Evolutionary conservation across 1,140 invertebrate genomes (phyloP).

Genomic region (Propsilocerus akamusi): DNA sequence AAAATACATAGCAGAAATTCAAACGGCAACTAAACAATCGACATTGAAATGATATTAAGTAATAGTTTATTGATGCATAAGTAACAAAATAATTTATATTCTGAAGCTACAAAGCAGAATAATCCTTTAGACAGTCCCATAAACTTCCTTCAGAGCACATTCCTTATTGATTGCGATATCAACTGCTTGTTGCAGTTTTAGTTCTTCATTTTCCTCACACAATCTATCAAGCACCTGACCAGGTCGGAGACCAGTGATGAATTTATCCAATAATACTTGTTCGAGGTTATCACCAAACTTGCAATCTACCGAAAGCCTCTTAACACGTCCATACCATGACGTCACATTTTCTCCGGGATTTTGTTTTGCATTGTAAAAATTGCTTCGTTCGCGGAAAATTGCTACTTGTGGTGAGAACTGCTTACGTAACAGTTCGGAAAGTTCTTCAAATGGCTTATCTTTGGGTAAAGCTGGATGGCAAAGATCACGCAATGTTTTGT

Average conservation of each 20-base stretch:
- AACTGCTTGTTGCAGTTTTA: neutral
- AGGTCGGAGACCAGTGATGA: neutral
- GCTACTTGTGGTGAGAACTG: neutral
- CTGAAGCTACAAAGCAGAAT: no score
- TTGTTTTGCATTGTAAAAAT: neutral
- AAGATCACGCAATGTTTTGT: no score
- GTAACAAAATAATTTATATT: no score
- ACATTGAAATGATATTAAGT: no score
- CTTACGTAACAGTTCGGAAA: neutral
- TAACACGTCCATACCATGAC: neutral
- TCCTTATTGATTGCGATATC: no score
- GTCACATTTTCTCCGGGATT: neutral
- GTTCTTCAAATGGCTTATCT: neutral
- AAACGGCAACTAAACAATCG: no score
- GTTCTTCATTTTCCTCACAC: neutral
- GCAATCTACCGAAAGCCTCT: neutral
- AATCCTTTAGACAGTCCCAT: no score
- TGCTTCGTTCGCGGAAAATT: neutral
- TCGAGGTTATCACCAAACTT: neutral
- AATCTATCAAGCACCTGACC: neutral
- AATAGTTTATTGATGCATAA: no score
- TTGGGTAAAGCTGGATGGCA: neutral
- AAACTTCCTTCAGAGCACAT: neutral
- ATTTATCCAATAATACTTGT: neutral
- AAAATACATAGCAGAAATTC: no score